Evolutionary conservation across 2,888 invertebrate species (phyloP), one percentile per base, ranked within the genome.

Genomic region (Lepidonotus clava): DNA sequence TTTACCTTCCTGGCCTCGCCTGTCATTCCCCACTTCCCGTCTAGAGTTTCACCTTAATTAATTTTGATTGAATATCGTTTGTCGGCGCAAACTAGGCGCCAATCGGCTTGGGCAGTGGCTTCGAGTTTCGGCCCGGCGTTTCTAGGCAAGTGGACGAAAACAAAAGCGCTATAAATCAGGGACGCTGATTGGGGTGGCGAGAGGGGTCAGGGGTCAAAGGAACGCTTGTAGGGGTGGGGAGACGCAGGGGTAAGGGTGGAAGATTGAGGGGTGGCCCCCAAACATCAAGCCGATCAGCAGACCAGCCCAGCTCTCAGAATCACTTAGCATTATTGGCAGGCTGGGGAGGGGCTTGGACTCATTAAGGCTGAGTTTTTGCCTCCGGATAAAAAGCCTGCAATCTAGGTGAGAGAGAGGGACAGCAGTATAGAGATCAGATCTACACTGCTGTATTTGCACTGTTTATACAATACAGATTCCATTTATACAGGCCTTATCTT

Each of bases 61-160:
- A 80, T 80, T 41, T 34, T 46, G 80, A 80, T 80, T 80, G 80
- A 51, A 46, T 51, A 80, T 80, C 51, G 80, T 80, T 80, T 80
- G 80, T 41, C 46, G 80, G 80, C 28, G 21, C 32, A 80, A 21
- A 46, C 46, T 80, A 34, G 80, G 5, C 80, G 80, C 41, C 46
- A 71, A 71, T 36, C 71, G 71, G 71, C 71, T 11, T n/a, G n/a
- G n/a, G 46, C 46, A 8, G 46, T 18, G 71, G 71, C 71, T 38
- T 71, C 71, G 71, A n/a, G 71, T 71, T 71, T 34, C 71, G 34
- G 71, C 14, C 34, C 61, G 11, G 61, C 61, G 80, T 80, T 51
- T 80, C 80, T 51, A 80, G 80, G 80, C 36, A 38, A 71, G 38
- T 24, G 80, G 41, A n/a, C 46, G 80, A 80, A 80, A 80, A 80